Conservation (phyloP, 2,113 vertebrate species). For the Casuarius casuarius region DNA sequence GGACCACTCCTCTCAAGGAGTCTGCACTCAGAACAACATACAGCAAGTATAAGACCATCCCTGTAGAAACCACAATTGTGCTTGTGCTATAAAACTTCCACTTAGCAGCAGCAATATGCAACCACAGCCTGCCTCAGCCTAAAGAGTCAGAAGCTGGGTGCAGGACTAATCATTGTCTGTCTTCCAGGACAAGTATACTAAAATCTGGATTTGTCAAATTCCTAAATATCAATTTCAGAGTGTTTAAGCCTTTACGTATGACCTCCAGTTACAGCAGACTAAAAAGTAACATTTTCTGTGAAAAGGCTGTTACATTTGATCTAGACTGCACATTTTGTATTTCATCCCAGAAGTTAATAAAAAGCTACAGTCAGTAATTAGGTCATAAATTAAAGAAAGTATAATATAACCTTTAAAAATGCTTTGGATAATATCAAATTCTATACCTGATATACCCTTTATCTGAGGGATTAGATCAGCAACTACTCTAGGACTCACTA, state of each 20-base stretch:
- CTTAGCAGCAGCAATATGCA: accelerated
- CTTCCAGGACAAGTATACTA: neutral
- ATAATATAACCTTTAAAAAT: neutral
- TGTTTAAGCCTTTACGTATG: neutral
- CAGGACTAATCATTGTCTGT: neutral
- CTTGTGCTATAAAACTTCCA: accelerated
- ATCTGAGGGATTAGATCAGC: neutral
- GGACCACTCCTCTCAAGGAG: neutral
- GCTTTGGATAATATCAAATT: neutral
- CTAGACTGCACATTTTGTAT: neutral
- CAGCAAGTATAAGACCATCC: accelerated
- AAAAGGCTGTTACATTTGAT: neutral
- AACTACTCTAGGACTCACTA: neutral
- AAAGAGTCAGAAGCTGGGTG: neutral
- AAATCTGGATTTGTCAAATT: neutral
- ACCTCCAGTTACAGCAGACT: neutral
- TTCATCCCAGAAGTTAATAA: neutral
- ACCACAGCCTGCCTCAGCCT: neutral
- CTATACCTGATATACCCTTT: neutral
- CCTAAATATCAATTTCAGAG: neutral
- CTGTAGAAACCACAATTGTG: accelerated
- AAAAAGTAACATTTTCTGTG: neutral
- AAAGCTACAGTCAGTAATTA: neutral
- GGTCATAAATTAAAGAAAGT: neutral
- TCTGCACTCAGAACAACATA: neutral